Evolutionary conservation across 2,888 invertebrate genomes (phyloP).

Genomic region (Oegoconia quadripuncta): DNA sequence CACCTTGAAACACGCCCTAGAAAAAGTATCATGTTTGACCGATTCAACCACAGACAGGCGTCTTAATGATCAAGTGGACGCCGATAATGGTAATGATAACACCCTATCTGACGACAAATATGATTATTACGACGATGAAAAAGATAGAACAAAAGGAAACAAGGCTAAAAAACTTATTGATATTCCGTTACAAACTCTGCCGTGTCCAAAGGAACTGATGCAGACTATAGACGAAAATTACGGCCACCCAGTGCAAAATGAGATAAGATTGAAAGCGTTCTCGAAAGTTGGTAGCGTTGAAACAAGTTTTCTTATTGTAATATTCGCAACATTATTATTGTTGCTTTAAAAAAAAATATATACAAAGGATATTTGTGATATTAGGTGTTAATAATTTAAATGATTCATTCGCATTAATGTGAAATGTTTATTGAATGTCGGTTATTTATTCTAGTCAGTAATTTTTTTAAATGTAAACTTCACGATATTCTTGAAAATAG

Average conservation of each 20-base stretch:
- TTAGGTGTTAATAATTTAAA: conserved; percentile 20
- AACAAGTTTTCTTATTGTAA: conserved; percentile 42
- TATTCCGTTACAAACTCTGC: conserved; percentile 61
- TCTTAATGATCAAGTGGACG: conserved; percentile 44
- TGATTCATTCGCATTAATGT: conserved; percentile 2
- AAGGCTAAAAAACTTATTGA: conserved; percentile 60
- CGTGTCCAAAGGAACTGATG: conserved; percentile 70
- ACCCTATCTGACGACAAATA: conserved; percentile 56
- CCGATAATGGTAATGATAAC: conserved; percentile 43
- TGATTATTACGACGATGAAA: conserved; percentile 65
- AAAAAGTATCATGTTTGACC: conserved; percentile 85
- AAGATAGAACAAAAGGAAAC: conserved; percentile 38
- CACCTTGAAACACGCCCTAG: conserved; percentile 82
- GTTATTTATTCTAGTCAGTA: background rate
- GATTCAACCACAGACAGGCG: conserved; percentile 58
- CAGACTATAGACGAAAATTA: conserved; percentile 64
- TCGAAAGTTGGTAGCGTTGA: conserved; percentile 44
- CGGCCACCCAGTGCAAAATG: conserved; percentile 69
- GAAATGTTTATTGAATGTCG: conserved; percentile 4
- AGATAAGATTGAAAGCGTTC: conserved; percentile 67
- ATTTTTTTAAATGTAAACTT: background rate
- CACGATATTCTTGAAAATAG: no score
- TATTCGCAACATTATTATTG: conserved; percentile 36
- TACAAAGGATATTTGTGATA: conserved; percentile 24
- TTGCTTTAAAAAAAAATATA: conserved; percentile 19